A percentile compares a stretch with the other conserved stretches of the same genome.
Evolutionary conservation across 2,888 invertebrate species (phyloP).

Genomic region (Sminthurinus aureus): DNA sequence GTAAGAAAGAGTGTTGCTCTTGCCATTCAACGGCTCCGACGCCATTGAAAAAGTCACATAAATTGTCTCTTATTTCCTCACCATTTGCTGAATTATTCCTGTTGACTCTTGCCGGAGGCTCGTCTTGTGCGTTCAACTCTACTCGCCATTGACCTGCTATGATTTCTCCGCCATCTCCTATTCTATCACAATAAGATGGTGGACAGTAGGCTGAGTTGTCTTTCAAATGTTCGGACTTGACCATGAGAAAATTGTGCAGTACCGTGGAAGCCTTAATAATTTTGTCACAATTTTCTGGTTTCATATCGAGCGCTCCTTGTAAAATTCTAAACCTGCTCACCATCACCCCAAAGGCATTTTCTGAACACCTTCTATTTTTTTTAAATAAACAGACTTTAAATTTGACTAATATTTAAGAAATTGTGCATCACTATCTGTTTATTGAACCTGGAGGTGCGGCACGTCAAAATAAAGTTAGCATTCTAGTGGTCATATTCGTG

Average conservation of each 20-base stretch:
- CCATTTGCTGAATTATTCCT: not conserved
- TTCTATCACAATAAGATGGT: not conserved
- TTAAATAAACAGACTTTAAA: too few species aligned
- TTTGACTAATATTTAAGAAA: too few species aligned
- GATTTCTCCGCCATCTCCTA: not conserved
- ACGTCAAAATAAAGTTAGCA: too few species aligned
- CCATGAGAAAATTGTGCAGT: not conserved
- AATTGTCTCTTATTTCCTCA: not conserved
- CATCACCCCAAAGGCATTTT: not conserved
- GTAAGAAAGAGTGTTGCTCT: too few species aligned
- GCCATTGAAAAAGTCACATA: not conserved
- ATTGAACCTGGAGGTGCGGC: too few species aligned
- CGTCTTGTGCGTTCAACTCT: too few species aligned
- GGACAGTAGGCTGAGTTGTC: not conserved
- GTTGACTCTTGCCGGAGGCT: not conserved
- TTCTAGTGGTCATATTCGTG: too few species aligned
- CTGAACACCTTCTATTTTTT: not conserved
- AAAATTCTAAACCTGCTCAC: not conserved
- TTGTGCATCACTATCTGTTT: too few species aligned
- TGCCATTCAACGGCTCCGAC: not conserved
- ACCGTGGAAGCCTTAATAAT: not conserved
- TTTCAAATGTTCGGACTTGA: not conserved
- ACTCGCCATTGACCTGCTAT: not conserved
- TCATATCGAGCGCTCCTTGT: not conserved
- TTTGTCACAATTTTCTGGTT: not conserved